A percentile compares a stretch with the other conserved stretches of the same genome.
phyloP scores from a whole-genome alignment of 2,888 invertebrate species.

The Chalcis sispes region DNA sequence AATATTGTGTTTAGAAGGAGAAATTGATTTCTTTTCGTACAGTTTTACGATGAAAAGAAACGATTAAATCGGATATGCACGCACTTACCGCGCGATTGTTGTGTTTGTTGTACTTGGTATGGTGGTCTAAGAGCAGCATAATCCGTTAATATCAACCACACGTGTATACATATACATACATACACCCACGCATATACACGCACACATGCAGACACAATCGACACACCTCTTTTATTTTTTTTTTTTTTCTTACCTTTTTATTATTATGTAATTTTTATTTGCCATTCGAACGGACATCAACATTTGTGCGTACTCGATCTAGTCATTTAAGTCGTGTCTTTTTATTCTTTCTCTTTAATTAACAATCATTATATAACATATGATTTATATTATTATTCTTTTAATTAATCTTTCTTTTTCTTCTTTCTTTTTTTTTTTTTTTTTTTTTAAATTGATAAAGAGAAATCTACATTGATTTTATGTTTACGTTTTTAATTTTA shows the following conservation, averaged over 20 bases:
- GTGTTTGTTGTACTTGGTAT: conserved; percentile 69
- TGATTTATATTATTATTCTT: conserved; percentile 40
- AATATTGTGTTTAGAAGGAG: conserved; percentile 13
- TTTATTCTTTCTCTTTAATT: conserved; percentile 48
- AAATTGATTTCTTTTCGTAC: conserved; percentile 37
- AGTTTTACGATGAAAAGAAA: conserved; percentile 12
- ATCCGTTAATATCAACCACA: conserved; percentile 69
- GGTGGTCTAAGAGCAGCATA: conserved; percentile 72
- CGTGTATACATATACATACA: conserved; percentile 45
- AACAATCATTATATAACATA: conserved; percentile 43
- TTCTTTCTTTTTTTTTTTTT: conserved; percentile 30
- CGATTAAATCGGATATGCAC: conserved; percentile 39
- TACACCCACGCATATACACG: conserved; percentile 23
- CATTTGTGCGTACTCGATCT: conserved; percentile 64
- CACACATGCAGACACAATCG: conserved; percentile 14
- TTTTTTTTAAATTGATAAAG: conserved; percentile 50
- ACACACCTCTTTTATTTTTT: conserved; percentile 42
- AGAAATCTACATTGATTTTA: conserved; percentile 53
- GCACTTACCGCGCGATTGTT: conserved; percentile 63
- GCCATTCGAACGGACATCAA: conserved; percentile 57
- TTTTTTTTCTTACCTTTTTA: conserved; percentile 52
- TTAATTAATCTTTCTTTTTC: conserved; percentile 40
- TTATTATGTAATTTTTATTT: conserved; percentile 51
- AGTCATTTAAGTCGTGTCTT: conserved; percentile 63
- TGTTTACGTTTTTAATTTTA: conserved; percentile 49